phyloP scores from a whole-genome alignment of 2,113 vertebrate species.

The Drymodes brunneopygia region DNA sequence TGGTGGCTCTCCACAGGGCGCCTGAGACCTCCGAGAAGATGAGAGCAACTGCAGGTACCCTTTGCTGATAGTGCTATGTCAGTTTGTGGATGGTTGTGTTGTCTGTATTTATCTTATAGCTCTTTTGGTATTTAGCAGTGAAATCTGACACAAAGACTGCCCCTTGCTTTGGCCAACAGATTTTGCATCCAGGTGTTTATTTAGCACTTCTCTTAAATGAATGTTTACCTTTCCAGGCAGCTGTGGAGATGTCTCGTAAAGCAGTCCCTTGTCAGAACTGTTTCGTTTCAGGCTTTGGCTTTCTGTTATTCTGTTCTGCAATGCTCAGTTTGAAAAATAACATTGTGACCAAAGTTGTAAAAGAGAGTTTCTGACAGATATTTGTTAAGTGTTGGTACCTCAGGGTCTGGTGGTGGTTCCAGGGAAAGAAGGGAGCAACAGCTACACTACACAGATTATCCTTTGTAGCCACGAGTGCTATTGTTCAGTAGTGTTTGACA shows the following conservation, averaged over 20 bases:
- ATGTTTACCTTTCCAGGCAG: neutral
- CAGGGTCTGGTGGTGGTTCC: neutral
- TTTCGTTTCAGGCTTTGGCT: neutral
- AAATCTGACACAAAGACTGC: neutral
- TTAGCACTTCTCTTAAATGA: neutral
- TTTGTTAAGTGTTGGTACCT: neutral
- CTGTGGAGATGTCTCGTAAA: neutral
- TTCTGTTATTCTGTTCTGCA: neutral
- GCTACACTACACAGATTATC: neutral
- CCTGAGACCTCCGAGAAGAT: neutral
- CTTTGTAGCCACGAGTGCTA: neutral
- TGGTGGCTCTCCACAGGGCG: neutral
- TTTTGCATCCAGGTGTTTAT: neutral
- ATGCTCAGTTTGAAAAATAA: neutral
- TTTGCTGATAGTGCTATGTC: neutral
- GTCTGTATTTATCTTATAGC: neutral
- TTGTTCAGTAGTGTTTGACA: neutral
- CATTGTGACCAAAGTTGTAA: neutral
- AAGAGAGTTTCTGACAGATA: neutral
- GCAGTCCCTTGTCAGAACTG: neutral
- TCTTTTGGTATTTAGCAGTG: neutral
- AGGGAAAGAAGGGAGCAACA: neutral
- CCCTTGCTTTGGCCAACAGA: neutral
- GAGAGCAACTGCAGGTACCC: conserved; percentile 31
- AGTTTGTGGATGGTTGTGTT: neutral